These are phyloP conservation scores for Polyergus mexicanus DNA, from an alignment of 1,140 invertebrate species.

Conservation along the genomic window DNA sequence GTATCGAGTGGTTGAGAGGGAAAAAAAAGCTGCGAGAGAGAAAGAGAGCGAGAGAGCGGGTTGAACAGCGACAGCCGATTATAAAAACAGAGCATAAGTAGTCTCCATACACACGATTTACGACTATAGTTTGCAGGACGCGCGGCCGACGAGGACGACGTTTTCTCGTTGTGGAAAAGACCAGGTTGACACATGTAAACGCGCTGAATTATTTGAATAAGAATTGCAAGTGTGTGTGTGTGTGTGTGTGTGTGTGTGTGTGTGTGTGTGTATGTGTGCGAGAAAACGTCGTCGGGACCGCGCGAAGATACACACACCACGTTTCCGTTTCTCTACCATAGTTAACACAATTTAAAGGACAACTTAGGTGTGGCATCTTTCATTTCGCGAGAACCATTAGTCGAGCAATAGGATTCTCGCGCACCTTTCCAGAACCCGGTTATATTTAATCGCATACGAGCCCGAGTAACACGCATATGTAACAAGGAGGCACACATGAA, in stretches of 20 bases:
- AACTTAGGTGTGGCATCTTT: constrained; percentile 70
- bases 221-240: background rate
- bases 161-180: background rate
- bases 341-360: constrained; percentile 56
- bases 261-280: background rate
- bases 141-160: constrained; percentile 43
- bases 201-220: background rate
- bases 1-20: constrained; percentile 50
- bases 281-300: background rate
- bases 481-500: background rate
- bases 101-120: constrained; percentile 71
- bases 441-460: constrained; percentile 75
- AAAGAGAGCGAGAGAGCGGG: constrained; percentile 2
- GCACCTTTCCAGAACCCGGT: constrained; percentile 70
- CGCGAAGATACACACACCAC: constrained; percentile 34
- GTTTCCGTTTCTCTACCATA: constrained; percentile 63
- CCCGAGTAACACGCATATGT: constrained; percentile 22
- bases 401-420: constrained; percentile 71
- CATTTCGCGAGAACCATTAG: constrained; percentile 72
- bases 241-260: background rate
- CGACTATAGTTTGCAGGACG: constrained; percentile 73
- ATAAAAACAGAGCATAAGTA: constrained; percentile 69
- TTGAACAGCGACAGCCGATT: constrained; percentile 45
- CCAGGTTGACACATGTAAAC: background rate
- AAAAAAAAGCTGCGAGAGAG: constrained; percentile 26